phyloP scores from a whole-genome alignment of 2,888 invertebrate genomes.

The Eilema depressum region DNA sequence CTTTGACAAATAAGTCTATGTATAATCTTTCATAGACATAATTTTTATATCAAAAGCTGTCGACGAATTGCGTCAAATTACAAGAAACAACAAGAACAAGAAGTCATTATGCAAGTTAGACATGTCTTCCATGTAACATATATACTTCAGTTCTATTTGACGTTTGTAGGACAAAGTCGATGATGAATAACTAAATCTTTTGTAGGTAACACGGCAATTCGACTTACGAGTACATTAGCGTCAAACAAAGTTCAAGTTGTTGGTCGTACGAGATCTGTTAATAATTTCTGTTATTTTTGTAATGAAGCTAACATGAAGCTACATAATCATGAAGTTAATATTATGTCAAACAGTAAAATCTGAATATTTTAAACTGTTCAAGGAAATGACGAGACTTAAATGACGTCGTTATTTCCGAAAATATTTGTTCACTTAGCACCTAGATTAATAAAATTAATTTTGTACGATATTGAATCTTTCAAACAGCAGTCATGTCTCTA shows the following conservation, averaged over 20 bases:
- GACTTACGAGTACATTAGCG: not conserved
- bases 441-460: too few relatives aligned
- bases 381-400: too few relatives aligned
- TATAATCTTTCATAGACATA: too few relatives aligned
- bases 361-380: not conserved
- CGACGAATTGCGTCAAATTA: too few relatives aligned
- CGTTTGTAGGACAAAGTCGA: not conserved
- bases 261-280: not conserved
- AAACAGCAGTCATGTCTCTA: too few relatives aligned
- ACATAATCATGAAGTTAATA: too few relatives aligned
- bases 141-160: not conserved
- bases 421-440: too few relatives aligned
- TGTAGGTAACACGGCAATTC: not conserved
- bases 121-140: not conserved
- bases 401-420: too few relatives aligned
- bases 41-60: too few relatives aligned
- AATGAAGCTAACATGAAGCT: not conserved
- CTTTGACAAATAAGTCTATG: too few relatives aligned
- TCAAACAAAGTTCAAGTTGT: not conserved
- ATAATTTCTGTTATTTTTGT: not conserved
- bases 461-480: too few relatives aligned
- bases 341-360: constrained; percentile 1
- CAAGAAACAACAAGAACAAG: too few relatives aligned
- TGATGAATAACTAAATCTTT: not conserved
- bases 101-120: not conserved